Conservation (phyloP, 2,113 vertebrate species). For the Ramphastos sulfuratus region DNA sequence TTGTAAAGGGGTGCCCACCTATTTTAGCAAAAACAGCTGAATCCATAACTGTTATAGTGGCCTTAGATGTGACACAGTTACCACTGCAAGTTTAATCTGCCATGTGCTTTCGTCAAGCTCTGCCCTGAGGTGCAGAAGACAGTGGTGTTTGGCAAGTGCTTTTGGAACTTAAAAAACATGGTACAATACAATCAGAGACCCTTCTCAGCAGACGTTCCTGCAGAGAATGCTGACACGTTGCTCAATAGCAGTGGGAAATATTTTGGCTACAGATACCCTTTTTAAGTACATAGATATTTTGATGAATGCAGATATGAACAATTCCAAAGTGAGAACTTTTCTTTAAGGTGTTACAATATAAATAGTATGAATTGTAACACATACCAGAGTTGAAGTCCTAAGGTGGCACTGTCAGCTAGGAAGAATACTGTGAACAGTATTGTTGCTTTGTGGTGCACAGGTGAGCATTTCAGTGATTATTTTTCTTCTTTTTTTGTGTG, state of each 20-base stretch:
- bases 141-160: not conserved
- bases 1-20: not conserved
- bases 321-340: not conserved
- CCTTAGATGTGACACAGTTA: not conserved
- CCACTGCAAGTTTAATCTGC: not conserved
- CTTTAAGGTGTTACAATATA: not conserved
- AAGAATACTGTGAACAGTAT: not conserved
- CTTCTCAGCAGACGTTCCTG: not conserved
- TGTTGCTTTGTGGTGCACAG: not conserved
- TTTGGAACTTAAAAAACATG: not conserved
- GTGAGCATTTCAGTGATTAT: not conserved
- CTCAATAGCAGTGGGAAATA: not conserved
- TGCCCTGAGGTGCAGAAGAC: not conserved
- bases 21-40: not conserved
- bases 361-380: not conserved
- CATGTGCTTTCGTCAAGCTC: not conserved
- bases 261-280: not conserved
- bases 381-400: not conserved
- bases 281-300: not conserved
- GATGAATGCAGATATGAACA: not conserved
- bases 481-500: not conserved
- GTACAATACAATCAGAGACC: not conserved
- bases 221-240: not conserved
- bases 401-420: not conserved
- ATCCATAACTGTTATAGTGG: fast-evolving